A percentile compares a stretch with the other conserved stretches of the same genome.
phyloP scores from a whole-genome alignment of 2,113 vertebrate species.

The Climacteris rufus region DNA sequence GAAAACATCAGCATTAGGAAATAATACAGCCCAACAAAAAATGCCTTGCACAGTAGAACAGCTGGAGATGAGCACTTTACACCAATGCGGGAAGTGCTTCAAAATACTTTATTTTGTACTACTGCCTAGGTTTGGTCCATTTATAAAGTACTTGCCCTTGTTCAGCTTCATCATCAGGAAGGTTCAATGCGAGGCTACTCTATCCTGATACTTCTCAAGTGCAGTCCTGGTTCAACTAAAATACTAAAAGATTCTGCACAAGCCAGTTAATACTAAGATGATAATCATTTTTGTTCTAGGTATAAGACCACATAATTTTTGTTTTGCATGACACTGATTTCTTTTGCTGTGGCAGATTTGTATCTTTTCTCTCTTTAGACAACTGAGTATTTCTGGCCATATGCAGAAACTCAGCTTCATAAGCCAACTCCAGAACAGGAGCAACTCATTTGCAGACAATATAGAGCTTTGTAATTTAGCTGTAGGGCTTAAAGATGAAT shows the following conservation, averaged over 20 bases:
- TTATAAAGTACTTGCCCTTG: background rate
- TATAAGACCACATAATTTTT: background rate
- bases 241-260: background rate
- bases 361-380: background rate
- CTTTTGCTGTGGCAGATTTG: background rate
- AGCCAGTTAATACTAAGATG: background rate
- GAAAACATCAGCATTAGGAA: background rate
- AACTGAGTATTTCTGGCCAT: background rate
- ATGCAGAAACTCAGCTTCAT: background rate
- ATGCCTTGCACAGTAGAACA: background rate
- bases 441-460: background rate
- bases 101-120: background rate
- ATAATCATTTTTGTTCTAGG: background rate
- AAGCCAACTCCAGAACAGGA: background rate
- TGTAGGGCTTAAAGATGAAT: conserved; percentile 17
- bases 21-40: background rate
- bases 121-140: background rate
- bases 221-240: background rate
- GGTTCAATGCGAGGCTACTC: background rate
- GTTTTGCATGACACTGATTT: background rate
- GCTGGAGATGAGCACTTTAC: background rate
- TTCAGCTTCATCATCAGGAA: background rate
- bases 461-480: background rate
- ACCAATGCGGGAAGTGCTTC: rapidly evolving
- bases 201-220: background rate